phyloP scores from a whole-genome alignment of 1,140 invertebrate species.

The Apis laboriosa region DNA sequence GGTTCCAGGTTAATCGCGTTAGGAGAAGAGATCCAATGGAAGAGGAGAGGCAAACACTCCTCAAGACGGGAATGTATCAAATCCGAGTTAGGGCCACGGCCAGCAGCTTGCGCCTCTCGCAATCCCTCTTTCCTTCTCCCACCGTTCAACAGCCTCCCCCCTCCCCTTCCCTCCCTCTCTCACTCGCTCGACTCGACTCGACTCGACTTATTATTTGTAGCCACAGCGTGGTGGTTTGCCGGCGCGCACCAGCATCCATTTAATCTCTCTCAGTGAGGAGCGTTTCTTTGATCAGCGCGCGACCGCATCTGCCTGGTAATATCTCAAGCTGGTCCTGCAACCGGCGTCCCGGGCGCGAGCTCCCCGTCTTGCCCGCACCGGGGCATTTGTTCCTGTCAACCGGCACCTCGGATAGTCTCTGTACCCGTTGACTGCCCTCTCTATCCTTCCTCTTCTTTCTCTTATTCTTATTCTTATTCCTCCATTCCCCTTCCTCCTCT shows the following conservation, averaged over 20 bases:
- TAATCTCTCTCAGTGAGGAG: slow-evolving; percentile 79
- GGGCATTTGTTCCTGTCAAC: slow-evolving; percentile 79
- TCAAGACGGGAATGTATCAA: slow-evolving; percentile 72
- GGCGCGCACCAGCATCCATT: slow-evolving; percentile 78
- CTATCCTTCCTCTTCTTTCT: slow-evolving; percentile 26
- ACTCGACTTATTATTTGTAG: slow-evolving; percentile 77
- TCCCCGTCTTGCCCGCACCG: slow-evolving; percentile 77
- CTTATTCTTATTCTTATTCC: slow-evolving; percentile 20
- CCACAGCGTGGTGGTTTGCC: slow-evolving; percentile 71
- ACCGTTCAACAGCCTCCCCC: background rate
- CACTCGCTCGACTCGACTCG: too few species aligned
- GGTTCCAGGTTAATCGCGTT: slow-evolving; percentile 70
- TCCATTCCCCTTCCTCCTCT: slow-evolving; percentile 8
- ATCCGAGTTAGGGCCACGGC: slow-evolving; percentile 71
- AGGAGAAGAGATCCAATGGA: slow-evolving; percentile 15
- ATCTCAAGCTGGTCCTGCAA: slow-evolving; percentile 77
- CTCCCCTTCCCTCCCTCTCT: background rate
- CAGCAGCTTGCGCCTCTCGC: slow-evolving; percentile 48
- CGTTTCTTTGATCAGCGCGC: slow-evolving; percentile 80
- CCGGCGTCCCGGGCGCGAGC: slow-evolving; percentile 76
- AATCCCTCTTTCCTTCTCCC: slow-evolving; percentile 10
- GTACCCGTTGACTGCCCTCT: slow-evolving; percentile 60
- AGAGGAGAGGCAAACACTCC: slow-evolving; percentile 58
- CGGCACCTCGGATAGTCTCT: slow-evolving; percentile 65
- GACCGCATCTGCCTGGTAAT: slow-evolving; percentile 80